Evolutionary conservation across 2,888 invertebrate species (phyloP).

Genomic region (Plebejus melissa): DNA sequence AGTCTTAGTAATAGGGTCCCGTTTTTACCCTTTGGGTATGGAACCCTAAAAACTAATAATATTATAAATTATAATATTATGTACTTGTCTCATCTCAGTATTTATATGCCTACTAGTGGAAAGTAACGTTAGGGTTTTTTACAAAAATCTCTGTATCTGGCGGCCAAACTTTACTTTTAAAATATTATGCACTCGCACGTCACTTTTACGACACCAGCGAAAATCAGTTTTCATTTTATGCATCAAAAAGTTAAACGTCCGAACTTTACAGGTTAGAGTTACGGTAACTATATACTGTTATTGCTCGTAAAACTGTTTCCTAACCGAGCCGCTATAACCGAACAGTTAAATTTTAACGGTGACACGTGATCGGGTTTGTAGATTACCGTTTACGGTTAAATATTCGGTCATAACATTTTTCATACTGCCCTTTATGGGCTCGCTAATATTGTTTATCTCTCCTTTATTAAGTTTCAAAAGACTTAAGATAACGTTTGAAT

Average conservation of each 20-base stretch:
- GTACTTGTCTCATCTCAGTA: no score
- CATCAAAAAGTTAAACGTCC: constrained; percentile 9
- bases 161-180: background rate
- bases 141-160: background rate
- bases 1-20: no score
- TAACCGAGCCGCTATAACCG: constrained; percentile 53
- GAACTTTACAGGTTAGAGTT: constrained; percentile 46
- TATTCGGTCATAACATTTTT: constrained; percentile 18
- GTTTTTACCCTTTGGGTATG: no score
- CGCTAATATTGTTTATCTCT: background rate
- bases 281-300: constrained; percentile 55
- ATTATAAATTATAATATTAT: no score
- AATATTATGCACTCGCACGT: background rate
- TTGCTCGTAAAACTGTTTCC: constrained; percentile 56
- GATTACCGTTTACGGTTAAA: constrained; percentile 30
- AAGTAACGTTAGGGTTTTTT: background rate
- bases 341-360: constrained; percentile 54
- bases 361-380: constrained; percentile 46
- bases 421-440: background rate
- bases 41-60: no score
- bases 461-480: background rate
- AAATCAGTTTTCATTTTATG: constrained; percentile 17
- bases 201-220: background rate
- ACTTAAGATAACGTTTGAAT: background rate
- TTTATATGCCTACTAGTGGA: no score